These are phyloP conservation scores for Enteromius argenteus DNA, from an alignment of 2,797 vertebrate species.

Conservation along the genomic window DNA sequence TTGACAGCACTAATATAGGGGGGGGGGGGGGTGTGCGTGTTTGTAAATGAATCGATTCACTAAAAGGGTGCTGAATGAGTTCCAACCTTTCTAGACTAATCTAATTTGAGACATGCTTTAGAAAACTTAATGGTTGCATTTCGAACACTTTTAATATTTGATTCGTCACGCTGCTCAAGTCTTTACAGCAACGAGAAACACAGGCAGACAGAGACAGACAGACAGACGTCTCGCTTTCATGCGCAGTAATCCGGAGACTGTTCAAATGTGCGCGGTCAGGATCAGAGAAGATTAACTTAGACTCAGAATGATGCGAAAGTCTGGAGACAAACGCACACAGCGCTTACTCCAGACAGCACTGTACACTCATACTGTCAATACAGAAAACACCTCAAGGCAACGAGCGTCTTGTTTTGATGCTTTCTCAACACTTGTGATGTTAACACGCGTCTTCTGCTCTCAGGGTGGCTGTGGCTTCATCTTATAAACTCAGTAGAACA, in stretches of 20 bases:
- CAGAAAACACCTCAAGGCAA: constrained; percentile 20
- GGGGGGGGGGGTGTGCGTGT: background rate
- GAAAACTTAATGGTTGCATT: background rate
- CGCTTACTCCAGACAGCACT: constrained; percentile 7
- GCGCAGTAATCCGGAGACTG: constrained; percentile 34
- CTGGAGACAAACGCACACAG: constrained; percentile 32
- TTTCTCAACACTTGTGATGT: constrained; percentile 8
- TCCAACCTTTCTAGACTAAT: background rate
- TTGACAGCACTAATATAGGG: no score
- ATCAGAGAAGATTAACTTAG: constrained; percentile 47
- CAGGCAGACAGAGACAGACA: constrained; percentile 22
- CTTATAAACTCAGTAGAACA: background rate
- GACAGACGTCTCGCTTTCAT: constrained; percentile 25
- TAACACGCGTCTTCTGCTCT: background rate
- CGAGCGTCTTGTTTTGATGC: background rate
- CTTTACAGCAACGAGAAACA: background rate
- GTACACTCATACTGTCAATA: constrained; percentile 26
- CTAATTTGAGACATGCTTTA: background rate
- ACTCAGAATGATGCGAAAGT: constrained; percentile 28
- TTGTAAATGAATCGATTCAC: background rate
- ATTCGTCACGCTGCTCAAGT: background rate
- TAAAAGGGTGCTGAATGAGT: background rate
- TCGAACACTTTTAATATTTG: background rate
- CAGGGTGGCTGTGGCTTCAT: constrained; percentile 9
- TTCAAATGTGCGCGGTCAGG: constrained; percentile 14